Base-by-base conservation (phyloP, 2,113 vertebrate genomes). In the Xiphias gladius region DNA sequence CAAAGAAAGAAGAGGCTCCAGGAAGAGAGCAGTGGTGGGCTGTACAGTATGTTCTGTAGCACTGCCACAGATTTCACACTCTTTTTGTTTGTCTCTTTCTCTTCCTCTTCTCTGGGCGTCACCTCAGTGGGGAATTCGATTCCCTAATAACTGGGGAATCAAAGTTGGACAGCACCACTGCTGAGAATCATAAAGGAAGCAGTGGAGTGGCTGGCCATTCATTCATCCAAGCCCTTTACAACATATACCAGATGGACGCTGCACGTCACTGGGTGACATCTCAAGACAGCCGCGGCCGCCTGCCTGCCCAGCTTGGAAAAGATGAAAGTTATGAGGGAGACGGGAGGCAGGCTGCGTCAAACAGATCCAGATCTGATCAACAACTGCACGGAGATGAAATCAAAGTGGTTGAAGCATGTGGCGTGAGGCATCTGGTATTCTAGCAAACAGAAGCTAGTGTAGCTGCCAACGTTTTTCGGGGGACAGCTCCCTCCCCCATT, bases 331-430 rank as follows among this genome's bases (percentile, higher is more conserved):
- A 73, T 0, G 66, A 85, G 82, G 81, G 75, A 85, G 91, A 86
- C 80, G 85, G 88, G 89, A 91, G 91, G 91, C 90, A 92, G 93
- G 93, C 91, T 90, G 93, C 72, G 86, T 91, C 90, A 89, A 91
- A 90, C 88, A 81, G 87, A 80, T 84, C 85, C 88, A 74, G 91
- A 93, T 94, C 91, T 92, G 93, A 94, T 90, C 90, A 93, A 91
- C 92, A 93, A 94, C 92, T 93, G 93, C 92, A 94, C 88, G 3
- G 85, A 90, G 89, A 94, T 84, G 84, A 90, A 92, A 94, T 94
- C 90, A 94, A 94, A 94, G 93, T 91, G 91, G 89, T 78, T 86
- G 89, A 89, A 91, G 92, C 94, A 92, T 91, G 91, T 92, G 92
- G 93, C 74, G 86, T 78, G 91, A 92, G 91, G 87, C 91, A 91